Conservation (phyloP, 2,888 invertebrate species). For the Atrina japonica region DNA sequence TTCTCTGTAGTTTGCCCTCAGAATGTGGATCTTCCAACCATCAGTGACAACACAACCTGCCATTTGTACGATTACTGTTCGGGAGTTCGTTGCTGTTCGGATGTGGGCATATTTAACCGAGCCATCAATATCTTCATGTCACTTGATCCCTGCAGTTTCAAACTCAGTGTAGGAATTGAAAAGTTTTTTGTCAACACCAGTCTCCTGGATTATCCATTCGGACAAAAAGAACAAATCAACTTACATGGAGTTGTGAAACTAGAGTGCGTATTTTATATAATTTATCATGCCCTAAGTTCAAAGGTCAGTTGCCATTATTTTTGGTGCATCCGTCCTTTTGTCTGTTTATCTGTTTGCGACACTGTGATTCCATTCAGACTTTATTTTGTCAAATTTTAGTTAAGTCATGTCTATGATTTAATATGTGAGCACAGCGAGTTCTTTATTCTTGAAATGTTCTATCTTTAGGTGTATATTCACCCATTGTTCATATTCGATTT, state of each 20-base stretch:
- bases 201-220: constrained; percentile 49
- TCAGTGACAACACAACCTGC: constrained; percentile 39
- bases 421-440: no score
- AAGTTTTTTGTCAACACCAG: constrained; percentile 39
- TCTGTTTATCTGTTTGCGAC: no score
- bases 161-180: constrained; percentile 47
- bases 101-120: constrained; percentile 37
- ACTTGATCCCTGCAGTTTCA: constrained; percentile 45
- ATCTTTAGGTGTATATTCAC: no score
- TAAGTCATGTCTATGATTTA: no score
- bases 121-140: constrained; percentile 40
- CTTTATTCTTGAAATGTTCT: no score
- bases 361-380: no score
- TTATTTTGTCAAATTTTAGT: no score
- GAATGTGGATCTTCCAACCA: constrained; percentile 22
- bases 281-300: no score
- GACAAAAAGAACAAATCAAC: constrained; percentile 43
- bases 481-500: no score
- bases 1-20: constrained; percentile 31
- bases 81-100: constrained; percentile 46
- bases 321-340: no score
- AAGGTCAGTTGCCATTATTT: no score
- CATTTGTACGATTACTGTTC: constrained; percentile 48
- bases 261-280: constrained; percentile 44
- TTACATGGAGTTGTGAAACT: constrained; percentile 49